A percentile compares a stretch with the other conserved stretches of the same genome.
Evolutionary conservation across 2,113 vertebrate species (phyloP).

Genomic region (Perccottus glenii): DNA sequence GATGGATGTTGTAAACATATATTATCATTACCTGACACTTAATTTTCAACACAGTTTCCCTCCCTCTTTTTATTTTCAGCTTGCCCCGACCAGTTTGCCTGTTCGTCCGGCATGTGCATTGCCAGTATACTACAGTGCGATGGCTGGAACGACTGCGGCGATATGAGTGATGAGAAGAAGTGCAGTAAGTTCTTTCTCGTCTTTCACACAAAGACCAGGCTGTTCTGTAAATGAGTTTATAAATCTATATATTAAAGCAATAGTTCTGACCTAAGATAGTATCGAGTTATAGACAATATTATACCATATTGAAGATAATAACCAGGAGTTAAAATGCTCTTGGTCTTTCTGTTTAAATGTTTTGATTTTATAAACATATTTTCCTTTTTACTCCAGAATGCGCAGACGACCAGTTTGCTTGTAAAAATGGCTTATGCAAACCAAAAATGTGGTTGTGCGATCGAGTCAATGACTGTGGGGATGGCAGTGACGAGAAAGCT

Average conservation of each 20-base stretch:
- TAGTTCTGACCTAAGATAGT: too few relatives aligned
- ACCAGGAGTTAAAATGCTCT: too few relatives aligned
- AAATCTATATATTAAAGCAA: too few relatives aligned
- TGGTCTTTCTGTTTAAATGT: background rate
- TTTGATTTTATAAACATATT: background rate
- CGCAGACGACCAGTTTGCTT: constrained; percentile 69
- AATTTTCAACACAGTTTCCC: constrained; percentile 23
- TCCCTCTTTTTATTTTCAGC: constrained; percentile 52
- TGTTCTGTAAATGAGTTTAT: too few relatives aligned
- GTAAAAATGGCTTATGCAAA: constrained; percentile 78
- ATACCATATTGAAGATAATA: too few relatives aligned
- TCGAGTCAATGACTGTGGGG: constrained; percentile 79
- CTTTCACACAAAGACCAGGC: background rate
- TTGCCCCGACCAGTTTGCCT: constrained; percentile 77
- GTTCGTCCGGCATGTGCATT: constrained; percentile 73
- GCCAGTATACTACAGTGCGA: constrained; percentile 67
- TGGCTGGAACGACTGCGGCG: constrained; percentile 82
- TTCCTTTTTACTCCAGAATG: constrained; percentile 64
- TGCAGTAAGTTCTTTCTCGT: constrained; percentile 71
- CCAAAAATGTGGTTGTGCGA: constrained; percentile 77
- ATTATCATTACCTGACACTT: constrained; percentile 40
- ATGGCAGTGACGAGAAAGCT: constrained; percentile 76
- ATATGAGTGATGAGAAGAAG: constrained; percentile 79
- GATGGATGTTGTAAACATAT: constrained; percentile 49
- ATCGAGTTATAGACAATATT: too few relatives aligned